phyloP scores from a whole-genome alignment of 2,113 vertebrate species.

The Indicator indicator region DNA sequence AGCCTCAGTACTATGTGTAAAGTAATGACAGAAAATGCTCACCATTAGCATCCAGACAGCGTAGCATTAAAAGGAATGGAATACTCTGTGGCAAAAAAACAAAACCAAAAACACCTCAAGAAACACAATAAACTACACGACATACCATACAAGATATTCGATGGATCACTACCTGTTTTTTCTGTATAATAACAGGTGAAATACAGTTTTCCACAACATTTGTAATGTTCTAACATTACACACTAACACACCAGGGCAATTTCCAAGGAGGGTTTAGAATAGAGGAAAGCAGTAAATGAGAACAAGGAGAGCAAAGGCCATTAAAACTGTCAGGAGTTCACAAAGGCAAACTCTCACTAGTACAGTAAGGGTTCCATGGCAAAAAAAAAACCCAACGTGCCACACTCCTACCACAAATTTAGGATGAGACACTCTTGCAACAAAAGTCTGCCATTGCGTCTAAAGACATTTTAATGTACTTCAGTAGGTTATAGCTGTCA shows the following conservation, averaged over 20 bases:
- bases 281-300: background rate
- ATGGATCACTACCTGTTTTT: background rate
- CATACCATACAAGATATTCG: background rate
- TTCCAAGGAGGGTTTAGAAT: background rate
- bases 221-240: background rate
- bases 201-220: background rate
- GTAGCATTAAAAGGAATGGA: background rate
- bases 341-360: background rate
- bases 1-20: background rate
- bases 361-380: background rate
- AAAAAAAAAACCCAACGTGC: background rate
- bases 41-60: background rate
- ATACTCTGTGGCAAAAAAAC: background rate
- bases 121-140: background rate
- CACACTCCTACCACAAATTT: background rate
- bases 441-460: background rate
- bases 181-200: background rate
- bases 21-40: background rate
- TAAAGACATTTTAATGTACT: background rate
- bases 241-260: background rate
- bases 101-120: no score
- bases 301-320: background rate
- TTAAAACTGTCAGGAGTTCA: background rate
- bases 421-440: background rate
- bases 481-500: background rate